A percentile compares a stretch with the other conserved stretches of the same genome.
These are phyloP conservation scores for Muntiacus reevesi DNA, from an alignment of 2,113 vertebrate genomes.

Conservation along the genomic window DNA sequence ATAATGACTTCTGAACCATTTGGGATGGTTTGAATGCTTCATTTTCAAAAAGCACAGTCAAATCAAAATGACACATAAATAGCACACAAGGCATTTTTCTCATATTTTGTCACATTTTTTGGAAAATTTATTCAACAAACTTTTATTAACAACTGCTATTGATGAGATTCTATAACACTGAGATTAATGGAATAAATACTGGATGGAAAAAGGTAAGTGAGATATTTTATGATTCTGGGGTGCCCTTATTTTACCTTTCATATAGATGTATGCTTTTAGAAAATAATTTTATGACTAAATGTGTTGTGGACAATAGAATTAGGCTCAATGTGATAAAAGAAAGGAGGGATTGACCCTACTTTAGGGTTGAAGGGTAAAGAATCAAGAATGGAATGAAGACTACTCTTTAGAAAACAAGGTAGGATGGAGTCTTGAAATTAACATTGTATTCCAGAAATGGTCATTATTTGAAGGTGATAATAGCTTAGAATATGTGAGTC, in stretches of 20 bases:
- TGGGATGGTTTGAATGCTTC: not conserved
- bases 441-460: not conserved
- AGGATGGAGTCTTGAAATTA: not conserved
- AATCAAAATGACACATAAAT: not conserved
- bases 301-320: not conserved
- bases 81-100: not conserved
- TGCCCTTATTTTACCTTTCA: not conserved
- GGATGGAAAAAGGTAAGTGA: not conserved
- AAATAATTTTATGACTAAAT: not conserved
- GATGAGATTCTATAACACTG: not conserved
- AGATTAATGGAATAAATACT: not conserved
- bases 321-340: not conserved
- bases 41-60: not conserved
- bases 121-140: not conserved
- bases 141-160: not conserved
- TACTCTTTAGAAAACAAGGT: not conserved
- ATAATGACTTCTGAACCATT: not conserved
- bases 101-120: not conserved
- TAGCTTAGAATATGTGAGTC: not conserved
- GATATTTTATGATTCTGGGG: not conserved
- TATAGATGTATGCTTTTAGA: not conserved
- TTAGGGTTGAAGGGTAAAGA: not conserved
- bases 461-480: not conserved
- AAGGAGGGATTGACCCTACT: not conserved
- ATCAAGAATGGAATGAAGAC: not conserved